phyloP scores from a whole-genome alignment of 2,797 vertebrate species.

The Moxostoma hubbsi region DNA sequence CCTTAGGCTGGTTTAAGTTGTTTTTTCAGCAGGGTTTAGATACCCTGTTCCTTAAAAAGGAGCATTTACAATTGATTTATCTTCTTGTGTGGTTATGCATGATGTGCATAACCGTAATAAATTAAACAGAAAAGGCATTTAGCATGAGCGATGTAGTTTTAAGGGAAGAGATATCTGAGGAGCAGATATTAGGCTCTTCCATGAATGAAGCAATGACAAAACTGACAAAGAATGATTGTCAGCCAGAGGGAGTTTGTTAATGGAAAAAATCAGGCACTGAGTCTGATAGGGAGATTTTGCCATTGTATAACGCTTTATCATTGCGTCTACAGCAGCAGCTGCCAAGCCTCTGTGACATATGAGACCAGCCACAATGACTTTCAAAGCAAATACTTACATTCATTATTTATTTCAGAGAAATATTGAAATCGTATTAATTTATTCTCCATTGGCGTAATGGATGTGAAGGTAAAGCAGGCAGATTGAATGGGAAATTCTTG shows the following conservation, averaged over 20 bases:
- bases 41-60: background rate
- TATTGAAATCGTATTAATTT: conserved; percentile 47
- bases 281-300: conserved; percentile 34
- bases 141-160: conserved; percentile 21
- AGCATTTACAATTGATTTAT: conserved; percentile 21
- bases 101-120: conserved; percentile 17
- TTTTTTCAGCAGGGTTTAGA: background rate
- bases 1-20: background rate
- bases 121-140: conserved; percentile 21
- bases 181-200: conserved; percentile 61
- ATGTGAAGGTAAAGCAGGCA: conserved; percentile 27
- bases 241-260: conserved; percentile 65
- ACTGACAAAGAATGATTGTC: conserved; percentile 70
- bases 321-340: conserved; percentile 11
- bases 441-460: conserved; percentile 32
- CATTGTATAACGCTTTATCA: conserved; percentile 36
- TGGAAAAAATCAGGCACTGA: conserved; percentile 4
- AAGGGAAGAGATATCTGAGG: conserved; percentile 9
- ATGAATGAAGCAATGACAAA: conserved; percentile 67
- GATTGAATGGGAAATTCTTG: conserved; percentile 43
- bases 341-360: conserved; percentile 36
- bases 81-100: conserved; percentile 3
- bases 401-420: conserved; percentile 46
- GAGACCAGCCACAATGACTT: conserved; percentile 32
- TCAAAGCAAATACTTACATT: conserved; percentile 35